phyloP scores from a whole-genome alignment of 2,888 invertebrate genomes.

The Oscheius sp. region DNA sequence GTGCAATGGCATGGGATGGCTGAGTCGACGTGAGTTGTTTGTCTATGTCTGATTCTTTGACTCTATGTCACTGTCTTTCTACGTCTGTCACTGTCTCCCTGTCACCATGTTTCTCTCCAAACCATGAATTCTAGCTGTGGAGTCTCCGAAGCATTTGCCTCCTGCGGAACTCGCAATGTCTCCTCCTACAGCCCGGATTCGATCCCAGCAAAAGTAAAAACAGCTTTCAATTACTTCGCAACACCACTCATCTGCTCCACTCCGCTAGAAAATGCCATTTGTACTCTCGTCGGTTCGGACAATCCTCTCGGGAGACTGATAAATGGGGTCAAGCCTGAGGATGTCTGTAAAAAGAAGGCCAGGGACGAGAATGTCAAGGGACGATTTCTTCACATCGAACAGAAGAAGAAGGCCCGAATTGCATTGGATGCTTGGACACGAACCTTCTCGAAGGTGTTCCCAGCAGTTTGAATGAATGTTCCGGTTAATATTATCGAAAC shows the following conservation, averaged over 20 bases:
- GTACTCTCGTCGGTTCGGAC: slow-evolving; percentile 9
- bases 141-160: background rate
- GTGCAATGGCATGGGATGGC: slow-evolving; percentile 28
- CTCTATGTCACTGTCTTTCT: too few relatives aligned
- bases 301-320: slow-evolving; percentile 24
- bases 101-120: too few relatives aligned
- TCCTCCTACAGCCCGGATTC: background rate
- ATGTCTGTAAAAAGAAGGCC: slow-evolving; percentile 11
- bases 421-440: slow-evolving; percentile 12
- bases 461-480: too few relatives aligned
- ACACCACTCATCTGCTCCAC: background rate
- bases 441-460: background rate
- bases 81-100: too few relatives aligned
- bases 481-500: too few relatives aligned
- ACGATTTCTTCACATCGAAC: slow-evolving; percentile 29
- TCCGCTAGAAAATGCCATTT: background rate
- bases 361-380: slow-evolving; percentile 21
- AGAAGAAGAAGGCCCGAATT: slow-evolving; percentile 13
- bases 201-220: background rate
- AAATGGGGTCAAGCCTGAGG: background rate
- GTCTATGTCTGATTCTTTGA: too few relatives aligned
- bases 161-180: background rate
- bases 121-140: background rate
- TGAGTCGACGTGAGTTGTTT: background rate
- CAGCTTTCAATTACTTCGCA: slow-evolving; percentile 7